Base-by-base conservation (phyloP, 2,888 invertebrate genomes). In the Xestia ashworthii region DNA sequence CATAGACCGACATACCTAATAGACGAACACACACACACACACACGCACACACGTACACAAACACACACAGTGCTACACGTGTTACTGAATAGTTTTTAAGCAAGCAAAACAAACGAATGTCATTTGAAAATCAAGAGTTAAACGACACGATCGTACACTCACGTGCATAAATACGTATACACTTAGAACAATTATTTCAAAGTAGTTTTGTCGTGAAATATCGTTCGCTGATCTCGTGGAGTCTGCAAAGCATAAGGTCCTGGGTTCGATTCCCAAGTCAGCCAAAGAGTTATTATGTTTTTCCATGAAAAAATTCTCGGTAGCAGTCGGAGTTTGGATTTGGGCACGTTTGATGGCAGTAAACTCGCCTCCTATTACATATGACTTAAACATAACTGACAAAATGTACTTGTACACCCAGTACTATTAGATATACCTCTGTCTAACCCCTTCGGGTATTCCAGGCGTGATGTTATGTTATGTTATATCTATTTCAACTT, bases 81-180 rank as follows among this genome's bases (percentile, higher is more conserved):
- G 71, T 74, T 58, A 67, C 80, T 76, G 83, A 84, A 86, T 89
- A 88, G 88, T 75, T 89, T 82, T 88, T 89, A 89, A 84, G 79
- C 78, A 76, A 86, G 85, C 88, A 84, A 87, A 80, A 83, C 87
- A 83, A 80, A 55, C 48, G 75, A 86, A 87, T 90, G 91, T 92
- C 91, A 89, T 92, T 92, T 92, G 90, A 91, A 92, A 91, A 92
- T 88, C 92, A 92, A 91, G 73, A 92, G 92, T 91, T 92, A 90
- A 91, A 90, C 73, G 92, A 91, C 91, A 76, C 86, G 55, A 48
- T 9, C 5, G 65, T 44, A 44, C 65, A 65, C 44, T 65, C 8
- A 8, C 16, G n/a, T n/a, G n/a, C 44, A 44, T 3, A 8, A n/a
- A n/a, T 65, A 65, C 1, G 25, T n/a, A n/a, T 4, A n/a, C 44